A percentile compares a stretch with the other conserved stretches of the same genome.
Evolutionary conservation across 2,888 invertebrate species (phyloP).

Genomic region (Scaptomyza parva): DNA sequence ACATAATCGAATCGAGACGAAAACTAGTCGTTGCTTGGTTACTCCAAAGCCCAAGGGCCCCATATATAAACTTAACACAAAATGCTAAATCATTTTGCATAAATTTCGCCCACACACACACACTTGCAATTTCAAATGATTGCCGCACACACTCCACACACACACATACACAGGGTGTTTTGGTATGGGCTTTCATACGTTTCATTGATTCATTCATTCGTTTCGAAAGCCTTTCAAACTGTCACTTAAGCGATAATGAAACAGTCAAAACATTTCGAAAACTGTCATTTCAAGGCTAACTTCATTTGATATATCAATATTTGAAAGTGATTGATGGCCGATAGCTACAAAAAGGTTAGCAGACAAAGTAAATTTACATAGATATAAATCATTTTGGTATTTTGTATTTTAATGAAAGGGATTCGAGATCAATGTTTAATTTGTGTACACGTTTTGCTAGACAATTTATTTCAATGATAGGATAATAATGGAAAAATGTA

Average conservation of each 20-base stretch:
- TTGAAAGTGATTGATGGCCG: not conserved
- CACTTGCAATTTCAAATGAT: constrained; percentile 9
- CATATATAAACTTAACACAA: constrained; percentile 11
- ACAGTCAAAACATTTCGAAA: constrained; percentile 17
- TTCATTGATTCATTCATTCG: constrained; percentile 37
- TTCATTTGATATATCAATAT: not conserved
- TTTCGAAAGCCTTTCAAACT: constrained; percentile 37
- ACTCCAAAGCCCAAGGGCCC: not conserved
- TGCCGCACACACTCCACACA: not conserved
- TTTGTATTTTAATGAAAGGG: not conserved
- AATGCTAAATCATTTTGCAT: constrained; percentile 62
- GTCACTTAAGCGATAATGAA: constrained; percentile 46
- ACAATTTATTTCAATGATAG: too few relatives aligned
- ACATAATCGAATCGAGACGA: constrained; percentile 50
- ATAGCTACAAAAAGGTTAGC: not conserved
- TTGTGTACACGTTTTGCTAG: not conserved
- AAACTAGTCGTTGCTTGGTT: constrained; percentile 22
- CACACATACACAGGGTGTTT: not conserved
- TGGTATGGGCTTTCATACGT: constrained; percentile 2
- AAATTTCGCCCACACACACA: constrained; percentile 34
- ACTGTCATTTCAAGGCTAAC: constrained; percentile 11
- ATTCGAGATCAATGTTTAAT: not conserved
- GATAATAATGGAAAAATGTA: too few relatives aligned
- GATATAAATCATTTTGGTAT: not conserved
- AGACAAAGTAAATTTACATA: not conserved